These are phyloP conservation scores for Agriotes lineatus DNA, from an alignment of 2,888 invertebrate species.

Conservation along the genomic window DNA sequence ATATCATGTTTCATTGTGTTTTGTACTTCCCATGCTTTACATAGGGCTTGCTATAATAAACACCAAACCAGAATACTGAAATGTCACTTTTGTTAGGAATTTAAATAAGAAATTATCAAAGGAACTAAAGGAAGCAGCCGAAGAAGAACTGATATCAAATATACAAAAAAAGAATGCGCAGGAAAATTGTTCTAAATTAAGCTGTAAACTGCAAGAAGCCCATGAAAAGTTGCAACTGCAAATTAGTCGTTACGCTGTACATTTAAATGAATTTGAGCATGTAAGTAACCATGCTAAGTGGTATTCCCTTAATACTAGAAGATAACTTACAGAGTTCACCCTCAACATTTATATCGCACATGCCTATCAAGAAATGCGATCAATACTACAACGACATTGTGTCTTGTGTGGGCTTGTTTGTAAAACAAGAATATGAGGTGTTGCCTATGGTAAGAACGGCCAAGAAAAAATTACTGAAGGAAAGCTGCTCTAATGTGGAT, in stretches of 20 bases:
- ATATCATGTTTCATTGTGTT: too few species aligned
- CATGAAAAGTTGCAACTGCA: conserved; percentile 51
- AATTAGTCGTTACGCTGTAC: conserved; percentile 50
- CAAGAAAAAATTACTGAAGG: background rate
- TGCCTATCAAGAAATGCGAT: background rate
- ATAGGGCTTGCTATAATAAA: too few species aligned
- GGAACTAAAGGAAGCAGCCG: conserved; percentile 44
- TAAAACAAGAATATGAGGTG: background rate
- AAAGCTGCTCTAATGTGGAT: background rate
- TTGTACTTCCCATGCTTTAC: too few species aligned
- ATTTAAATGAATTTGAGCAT: conserved; percentile 51
- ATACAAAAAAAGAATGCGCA: conserved; percentile 48
- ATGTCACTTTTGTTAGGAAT: conserved; percentile 31
- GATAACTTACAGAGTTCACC: background rate
- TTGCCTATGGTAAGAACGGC: background rate
- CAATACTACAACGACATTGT: conserved; percentile 13
- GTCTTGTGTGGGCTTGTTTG: conserved; percentile 18
- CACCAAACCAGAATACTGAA: background rate
- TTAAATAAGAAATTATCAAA: conserved; percentile 47
- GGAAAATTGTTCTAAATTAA: conserved; percentile 49
- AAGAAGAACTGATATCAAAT: conserved; percentile 49
- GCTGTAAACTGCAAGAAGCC: conserved; percentile 51
- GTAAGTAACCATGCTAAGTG: conserved; percentile 18
- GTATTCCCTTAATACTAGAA: background rate
- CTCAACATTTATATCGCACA: conserved; percentile 20